phyloP scores from a whole-genome alignment of 2,888 invertebrate genomes.

The Cryptops parisi region DNA sequence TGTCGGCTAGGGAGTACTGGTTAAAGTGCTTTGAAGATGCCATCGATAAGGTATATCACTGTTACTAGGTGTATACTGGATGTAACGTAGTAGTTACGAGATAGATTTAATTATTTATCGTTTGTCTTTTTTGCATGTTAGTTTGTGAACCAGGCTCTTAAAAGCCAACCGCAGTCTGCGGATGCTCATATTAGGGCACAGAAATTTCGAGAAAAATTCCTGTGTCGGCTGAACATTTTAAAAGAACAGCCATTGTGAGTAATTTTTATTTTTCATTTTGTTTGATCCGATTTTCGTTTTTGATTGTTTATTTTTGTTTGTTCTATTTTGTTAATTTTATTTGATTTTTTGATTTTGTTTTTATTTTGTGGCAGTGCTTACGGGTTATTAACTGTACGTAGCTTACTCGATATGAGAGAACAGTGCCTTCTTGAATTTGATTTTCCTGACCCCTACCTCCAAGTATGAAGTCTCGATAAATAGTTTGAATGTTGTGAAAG shows the following conservation, averaged over 20 bases:
- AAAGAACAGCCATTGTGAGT: constrained; percentile 64
- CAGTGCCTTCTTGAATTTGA: constrained; percentile 78
- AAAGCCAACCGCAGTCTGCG: constrained; percentile 57
- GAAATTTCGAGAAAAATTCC: constrained; percentile 67
- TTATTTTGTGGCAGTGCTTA: constrained; percentile 38
- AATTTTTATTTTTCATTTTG: neutral
- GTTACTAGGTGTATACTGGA: too few relatives aligned
- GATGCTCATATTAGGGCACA: constrained; percentile 64
- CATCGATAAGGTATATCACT: constrained; percentile 15
- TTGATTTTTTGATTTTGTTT: constrained; percentile 7
- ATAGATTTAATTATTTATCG: neutral
- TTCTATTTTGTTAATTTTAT: neutral
- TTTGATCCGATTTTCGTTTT: neutral
- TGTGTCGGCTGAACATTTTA: constrained; percentile 58
- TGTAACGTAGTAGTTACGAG: too few relatives aligned
- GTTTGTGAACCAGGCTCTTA: constrained; percentile 65
- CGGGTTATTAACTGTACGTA: constrained; percentile 73
- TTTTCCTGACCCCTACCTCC: constrained; percentile 69
- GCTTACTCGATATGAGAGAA: constrained; percentile 80
- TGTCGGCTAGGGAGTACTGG: constrained; percentile 78
- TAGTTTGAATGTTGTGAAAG: neutral
- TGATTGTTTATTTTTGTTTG: neutral
- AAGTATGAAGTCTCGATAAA: constrained; percentile 30
- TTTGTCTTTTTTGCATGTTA: constrained; percentile 14
- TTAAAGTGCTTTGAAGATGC: constrained; percentile 65